Evolutionary conservation across 2,888 invertebrate species (phyloP).

Genomic region (Acleris emargana): DNA sequence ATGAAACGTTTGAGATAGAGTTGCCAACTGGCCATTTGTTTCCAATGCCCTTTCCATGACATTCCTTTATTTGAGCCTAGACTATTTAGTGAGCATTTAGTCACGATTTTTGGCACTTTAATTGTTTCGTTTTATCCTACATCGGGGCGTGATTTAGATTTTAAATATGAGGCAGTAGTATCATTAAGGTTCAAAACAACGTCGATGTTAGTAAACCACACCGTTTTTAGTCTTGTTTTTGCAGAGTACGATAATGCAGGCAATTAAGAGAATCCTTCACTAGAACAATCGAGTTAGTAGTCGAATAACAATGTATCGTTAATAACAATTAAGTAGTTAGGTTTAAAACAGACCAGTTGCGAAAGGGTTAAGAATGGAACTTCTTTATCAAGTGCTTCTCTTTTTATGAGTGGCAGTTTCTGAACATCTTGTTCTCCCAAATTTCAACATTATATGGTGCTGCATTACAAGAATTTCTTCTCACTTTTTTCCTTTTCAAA

Average conservation of each 20-base stretch:
- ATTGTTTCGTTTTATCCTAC: conserved; percentile 32
- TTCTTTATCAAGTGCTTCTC: no score
- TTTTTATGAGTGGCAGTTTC: no score
- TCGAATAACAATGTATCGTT: conserved; percentile 22
- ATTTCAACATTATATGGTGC: no score
- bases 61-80: conserved; percentile 58
- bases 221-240: conserved; percentile 23
- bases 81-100: conserved; percentile 43
- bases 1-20: conserved; percentile 54
- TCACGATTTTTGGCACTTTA: conserved; percentile 58
- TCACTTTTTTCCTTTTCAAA: no score
- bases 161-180: conserved; percentile 6
- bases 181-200: background rate
- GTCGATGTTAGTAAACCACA: background rate
- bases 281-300: conserved; percentile 31
- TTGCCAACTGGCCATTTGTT: conserved; percentile 45
- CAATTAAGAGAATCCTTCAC: conserved; percentile 30
- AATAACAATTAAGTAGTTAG: conserved; percentile 26
- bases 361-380: no score
- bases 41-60: conserved; percentile 64
- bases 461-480: no score
- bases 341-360: conserved; percentile 7
- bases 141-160: conserved; percentile 31
- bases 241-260: conserved; percentile 25
- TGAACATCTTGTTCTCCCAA: no score